A percentile compares a stretch with the other conserved stretches of the same genome.
These are phyloP conservation scores for Caenorhabditis zanzibari DNA, from an alignment of 2,888 invertebrate genomes.

Conservation along the genomic window DNA sequence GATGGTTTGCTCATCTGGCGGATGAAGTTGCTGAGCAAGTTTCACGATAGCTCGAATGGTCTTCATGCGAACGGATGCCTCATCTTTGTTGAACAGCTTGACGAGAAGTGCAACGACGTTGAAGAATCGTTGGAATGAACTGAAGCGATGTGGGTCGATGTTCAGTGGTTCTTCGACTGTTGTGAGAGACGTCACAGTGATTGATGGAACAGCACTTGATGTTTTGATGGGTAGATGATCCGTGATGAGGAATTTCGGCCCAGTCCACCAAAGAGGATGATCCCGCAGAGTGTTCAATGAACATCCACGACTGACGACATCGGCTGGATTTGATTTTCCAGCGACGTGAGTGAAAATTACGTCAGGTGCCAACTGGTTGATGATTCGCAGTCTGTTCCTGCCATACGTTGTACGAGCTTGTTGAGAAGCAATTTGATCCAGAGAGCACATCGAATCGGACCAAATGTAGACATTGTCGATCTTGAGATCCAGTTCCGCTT, in stretches of 20 bases:
- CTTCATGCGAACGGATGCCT: not conserved
- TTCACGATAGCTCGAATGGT: not conserved
- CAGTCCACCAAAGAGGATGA: conserved; percentile 27
- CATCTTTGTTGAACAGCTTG: not conserved
- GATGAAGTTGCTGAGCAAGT: conserved; percentile 36
- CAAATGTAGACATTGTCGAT: conserved; percentile 11
- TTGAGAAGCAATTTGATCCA: conserved; percentile 12
- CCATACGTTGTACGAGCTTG: not conserved
- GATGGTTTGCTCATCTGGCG: conserved; percentile 16
- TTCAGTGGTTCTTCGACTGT: not conserved
- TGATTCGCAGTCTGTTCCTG: not conserved
- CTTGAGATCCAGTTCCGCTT: not conserved
- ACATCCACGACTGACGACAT: conserved; percentile 31
- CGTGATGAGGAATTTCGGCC: not conserved
- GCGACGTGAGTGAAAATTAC: conserved; percentile 24
- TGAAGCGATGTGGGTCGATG: conserved; percentile 34
- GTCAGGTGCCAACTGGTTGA: not conserved
- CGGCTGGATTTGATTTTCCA: conserved; percentile 41
- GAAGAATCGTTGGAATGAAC: conserved; percentile 10
- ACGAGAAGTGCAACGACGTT: not conserved
- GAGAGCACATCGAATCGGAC: conserved; percentile 31
- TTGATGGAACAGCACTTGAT: not conserved
- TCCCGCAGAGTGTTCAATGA: conserved; percentile 3
- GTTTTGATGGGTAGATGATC: conserved; percentile 11
- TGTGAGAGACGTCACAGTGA: not conserved